Conservation (phyloP, 2,888 invertebrate genomes). For the Acanthosoma haemorrhoidale region DNA sequence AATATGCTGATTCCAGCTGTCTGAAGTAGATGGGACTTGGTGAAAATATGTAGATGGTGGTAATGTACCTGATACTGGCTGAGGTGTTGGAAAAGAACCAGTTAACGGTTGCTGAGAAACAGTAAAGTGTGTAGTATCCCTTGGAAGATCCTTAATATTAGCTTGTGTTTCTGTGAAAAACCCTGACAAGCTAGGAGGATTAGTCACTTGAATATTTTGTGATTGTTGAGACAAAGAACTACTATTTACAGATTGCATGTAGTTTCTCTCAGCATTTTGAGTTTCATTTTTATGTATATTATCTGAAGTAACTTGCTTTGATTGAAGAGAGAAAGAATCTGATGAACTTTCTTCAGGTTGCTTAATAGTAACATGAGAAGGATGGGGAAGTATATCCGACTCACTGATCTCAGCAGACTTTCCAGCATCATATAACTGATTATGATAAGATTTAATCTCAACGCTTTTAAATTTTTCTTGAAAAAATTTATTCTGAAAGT, state of each 20-base stretch:
- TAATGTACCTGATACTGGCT: background rate
- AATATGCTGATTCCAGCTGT: background rate
- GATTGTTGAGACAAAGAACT: background rate
- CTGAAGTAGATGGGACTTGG: background rate
- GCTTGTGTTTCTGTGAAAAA: background rate
- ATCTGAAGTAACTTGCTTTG: background rate
- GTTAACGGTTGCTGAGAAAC: background rate
- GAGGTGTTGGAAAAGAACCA: background rate
- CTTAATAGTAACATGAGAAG: background rate
- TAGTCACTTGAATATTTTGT: no score
- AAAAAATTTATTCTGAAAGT: background rate
- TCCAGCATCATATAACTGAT: background rate
- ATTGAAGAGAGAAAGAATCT: background rate
- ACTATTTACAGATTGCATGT: background rate
- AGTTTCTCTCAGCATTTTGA: background rate
- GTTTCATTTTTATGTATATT: background rate
- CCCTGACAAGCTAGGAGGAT: background rate
- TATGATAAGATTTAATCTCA: background rate
- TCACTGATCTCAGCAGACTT: background rate
- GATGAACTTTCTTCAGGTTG: background rate
- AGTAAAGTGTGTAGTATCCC: background rate
- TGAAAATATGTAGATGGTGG: background rate
- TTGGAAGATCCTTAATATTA: background rate
- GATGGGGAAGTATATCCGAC: background rate
- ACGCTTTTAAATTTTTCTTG: background rate